These are phyloP conservation scores for Archocentrus centrarchus DNA, from an alignment of 2,113 vertebrate genomes.

Conservation along the genomic window DNA sequence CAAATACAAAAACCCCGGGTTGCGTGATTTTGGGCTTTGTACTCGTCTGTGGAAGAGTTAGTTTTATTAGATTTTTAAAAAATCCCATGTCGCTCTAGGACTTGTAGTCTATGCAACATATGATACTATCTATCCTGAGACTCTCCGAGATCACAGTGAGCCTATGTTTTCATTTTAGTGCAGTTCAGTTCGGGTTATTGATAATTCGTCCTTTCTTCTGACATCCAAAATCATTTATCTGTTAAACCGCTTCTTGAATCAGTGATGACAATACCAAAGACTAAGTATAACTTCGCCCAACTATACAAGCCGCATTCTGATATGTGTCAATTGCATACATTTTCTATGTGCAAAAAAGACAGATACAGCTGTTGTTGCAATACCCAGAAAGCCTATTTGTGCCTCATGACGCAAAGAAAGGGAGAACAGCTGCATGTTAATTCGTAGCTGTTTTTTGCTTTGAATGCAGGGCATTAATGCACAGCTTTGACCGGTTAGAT, in stretches of 20 bases:
- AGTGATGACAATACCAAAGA: background rate
- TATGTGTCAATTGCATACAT: background rate
- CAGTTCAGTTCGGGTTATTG: background rate
- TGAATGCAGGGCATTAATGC: background rate
- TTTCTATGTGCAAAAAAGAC: background rate
- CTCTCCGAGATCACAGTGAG: background rate
- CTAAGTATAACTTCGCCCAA: background rate
- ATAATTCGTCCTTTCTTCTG: background rate
- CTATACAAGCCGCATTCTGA: background rate
- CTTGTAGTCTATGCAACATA: background rate
- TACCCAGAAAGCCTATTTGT: background rate
- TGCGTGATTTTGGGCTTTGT: background rate
- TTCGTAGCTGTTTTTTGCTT: background rate
- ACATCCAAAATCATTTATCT: background rate
- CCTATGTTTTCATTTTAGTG: background rate
- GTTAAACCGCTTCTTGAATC: background rate
- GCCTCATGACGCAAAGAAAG: background rate
- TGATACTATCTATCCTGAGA: background rate
- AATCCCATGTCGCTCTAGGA: background rate
- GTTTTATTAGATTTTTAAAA: background rate
- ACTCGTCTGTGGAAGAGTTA: background rate
- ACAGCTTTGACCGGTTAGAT: background rate
- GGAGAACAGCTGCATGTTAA: too few relatives aligned
- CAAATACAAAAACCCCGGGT: background rate
- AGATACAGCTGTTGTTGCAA: background rate